Evolutionary conservation across 2,888 invertebrate genomes (phyloP).

Genomic region (Capitulum mitella): DNA sequence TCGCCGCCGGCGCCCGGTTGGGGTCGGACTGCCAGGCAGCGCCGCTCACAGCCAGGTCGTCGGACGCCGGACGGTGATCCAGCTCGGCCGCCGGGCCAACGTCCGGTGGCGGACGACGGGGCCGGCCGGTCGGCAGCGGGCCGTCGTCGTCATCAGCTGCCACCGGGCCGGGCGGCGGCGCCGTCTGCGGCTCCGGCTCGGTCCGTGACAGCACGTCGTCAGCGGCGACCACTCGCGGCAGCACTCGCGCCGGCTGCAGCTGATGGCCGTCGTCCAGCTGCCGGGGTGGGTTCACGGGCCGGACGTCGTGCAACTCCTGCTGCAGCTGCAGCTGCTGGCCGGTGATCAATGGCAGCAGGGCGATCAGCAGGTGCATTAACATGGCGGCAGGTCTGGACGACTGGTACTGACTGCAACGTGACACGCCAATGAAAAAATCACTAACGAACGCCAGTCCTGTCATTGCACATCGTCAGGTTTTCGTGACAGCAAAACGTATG

Average conservation of each 20-base stretch:
- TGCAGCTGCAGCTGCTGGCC: conserved; percentile 15
- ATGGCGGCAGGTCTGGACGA: not conserved
- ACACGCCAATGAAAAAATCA: no score
- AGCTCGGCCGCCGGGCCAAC: not conserved
- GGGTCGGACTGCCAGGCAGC: not conserved
- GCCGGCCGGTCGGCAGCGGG: not conserved
- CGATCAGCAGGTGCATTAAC: not conserved
- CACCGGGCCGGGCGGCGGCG: not conserved
- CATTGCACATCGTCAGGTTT: no score
- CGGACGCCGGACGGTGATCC: not conserved
- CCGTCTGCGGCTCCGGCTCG: not conserved
- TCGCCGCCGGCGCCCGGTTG: no score
- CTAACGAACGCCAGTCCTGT: no score
- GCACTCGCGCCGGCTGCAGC: not conserved
- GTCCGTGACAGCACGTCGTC: not conserved
- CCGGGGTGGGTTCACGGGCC: not conserved
- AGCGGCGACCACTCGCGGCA: not conserved
- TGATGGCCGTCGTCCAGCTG: not conserved
- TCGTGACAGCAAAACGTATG: no score
- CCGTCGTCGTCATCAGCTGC: not conserved
- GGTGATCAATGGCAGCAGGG: not conserved
- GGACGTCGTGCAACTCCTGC: not conserved
- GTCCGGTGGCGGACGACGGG: no score
- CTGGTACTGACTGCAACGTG: not conserved
- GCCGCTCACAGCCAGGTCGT: not conserved